A percentile compares a stretch with the other conserved stretches of the same genome.
Evolutionary conservation across 2,797 vertebrate genomes (phyloP).

Genomic region (Apogon hyalosoma): DNA sequence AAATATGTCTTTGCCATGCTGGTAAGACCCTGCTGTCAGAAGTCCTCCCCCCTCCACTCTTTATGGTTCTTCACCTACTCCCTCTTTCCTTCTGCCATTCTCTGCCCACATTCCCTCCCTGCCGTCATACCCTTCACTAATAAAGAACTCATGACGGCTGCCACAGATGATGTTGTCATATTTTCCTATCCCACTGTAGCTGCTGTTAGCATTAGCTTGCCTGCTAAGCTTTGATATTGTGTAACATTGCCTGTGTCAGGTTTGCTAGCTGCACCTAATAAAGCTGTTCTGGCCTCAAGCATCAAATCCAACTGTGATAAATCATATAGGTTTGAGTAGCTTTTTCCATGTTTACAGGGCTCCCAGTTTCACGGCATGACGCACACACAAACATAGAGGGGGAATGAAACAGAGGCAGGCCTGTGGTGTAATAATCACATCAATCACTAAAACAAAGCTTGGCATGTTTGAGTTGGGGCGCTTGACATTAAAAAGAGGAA

Average conservation of each 20-base stretch:
- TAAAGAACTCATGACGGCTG: slow-evolving; percentile 32
- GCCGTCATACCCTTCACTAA: slow-evolving; percentile 18
- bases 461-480: slow-evolving; percentile 23
- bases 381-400: slow-evolving; percentile 13
- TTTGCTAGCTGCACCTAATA: slow-evolving; percentile 56
- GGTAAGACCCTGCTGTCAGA: slow-evolving; percentile 82
- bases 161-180: slow-evolving; percentile 54
- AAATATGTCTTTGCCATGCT: slow-evolving; percentile 94
- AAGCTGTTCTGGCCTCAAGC: slow-evolving; percentile 51
- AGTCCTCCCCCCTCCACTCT: not conserved
- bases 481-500: slow-evolving; percentile 39
- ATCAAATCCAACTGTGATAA: slow-evolving; percentile 59
- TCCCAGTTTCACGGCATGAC: slow-evolving; percentile 33
- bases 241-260: slow-evolving; percentile 33
- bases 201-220: slow-evolving; percentile 54
- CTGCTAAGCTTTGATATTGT: slow-evolving; percentile 41
- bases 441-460: slow-evolving; percentile 37
- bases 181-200: slow-evolving; percentile 65
- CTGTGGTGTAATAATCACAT: slow-evolving; percentile 46
- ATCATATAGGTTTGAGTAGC: slow-evolving; percentile 42
- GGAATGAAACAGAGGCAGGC: slow-evolving; percentile 44
- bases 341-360: slow-evolving; percentile 53
- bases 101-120: not conserved
- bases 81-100: not conserved
- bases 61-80: not conserved